Conservation (phyloP, 2,797 vertebrate species). For the Lacerta viridis region DNA sequence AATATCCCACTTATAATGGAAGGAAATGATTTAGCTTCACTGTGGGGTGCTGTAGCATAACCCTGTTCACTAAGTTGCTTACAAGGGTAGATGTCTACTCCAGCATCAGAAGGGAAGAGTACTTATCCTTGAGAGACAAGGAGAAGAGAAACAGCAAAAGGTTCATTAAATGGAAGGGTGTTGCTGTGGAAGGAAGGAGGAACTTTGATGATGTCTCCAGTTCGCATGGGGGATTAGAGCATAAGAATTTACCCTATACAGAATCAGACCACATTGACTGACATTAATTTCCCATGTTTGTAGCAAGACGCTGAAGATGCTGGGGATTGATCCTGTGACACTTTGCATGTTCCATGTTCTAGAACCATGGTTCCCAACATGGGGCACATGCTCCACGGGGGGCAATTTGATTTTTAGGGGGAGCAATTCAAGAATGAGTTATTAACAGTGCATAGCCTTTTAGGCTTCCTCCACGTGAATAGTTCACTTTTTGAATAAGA, state of each 20-base stretch:
- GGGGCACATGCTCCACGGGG: too few species aligned
- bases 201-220: not conserved
- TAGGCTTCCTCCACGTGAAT: too few species aligned
- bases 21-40: not conserved
- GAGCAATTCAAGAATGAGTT: too few species aligned
- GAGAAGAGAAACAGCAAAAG: not conserved
- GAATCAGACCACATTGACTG: not conserved
- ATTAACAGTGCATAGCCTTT: too few species aligned
- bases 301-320: not conserved
- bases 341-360: not conserved
- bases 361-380: too few species aligned
- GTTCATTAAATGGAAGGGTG: not conserved
- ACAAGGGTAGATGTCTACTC: not conserved
- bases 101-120: not conserved
- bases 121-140: not conserved
- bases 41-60: not conserved
- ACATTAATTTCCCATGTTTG: not conserved
- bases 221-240: not conserved
- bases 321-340: not conserved
- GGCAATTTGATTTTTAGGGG: too few species aligned
- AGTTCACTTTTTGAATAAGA: too few species aligned
- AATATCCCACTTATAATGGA: not conserved
- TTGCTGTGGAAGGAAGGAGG: not conserved
- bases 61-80: not conserved
- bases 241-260: not conserved